Evolutionary conservation across 2,113 vertebrate species (phyloP).

Genomic region (Galemys pyrenaicus): DNA sequence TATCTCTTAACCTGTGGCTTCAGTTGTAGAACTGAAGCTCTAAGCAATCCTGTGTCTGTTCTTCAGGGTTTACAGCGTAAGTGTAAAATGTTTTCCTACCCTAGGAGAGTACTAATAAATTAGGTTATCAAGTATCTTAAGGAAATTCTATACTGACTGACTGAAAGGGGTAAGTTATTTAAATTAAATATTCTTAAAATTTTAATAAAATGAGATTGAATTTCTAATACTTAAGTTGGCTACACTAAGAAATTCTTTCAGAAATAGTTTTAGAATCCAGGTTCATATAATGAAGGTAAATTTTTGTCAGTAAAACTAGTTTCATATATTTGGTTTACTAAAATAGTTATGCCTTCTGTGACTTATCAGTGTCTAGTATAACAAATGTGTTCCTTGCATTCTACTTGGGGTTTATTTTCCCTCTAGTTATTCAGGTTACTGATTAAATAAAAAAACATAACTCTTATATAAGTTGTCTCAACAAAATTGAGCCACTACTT

Average conservation of each 20-base stretch:
- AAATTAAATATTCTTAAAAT: conserved; percentile 6
- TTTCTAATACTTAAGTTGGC: conserved; percentile 7
- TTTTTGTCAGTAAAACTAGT: conserved; percentile 26
- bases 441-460: conserved; percentile 50
- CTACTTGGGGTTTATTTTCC: conserved; percentile 37
- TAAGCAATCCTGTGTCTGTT: background rate
- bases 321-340: conserved; percentile 42
- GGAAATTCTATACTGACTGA: background rate
- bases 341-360: conserved; percentile 36
- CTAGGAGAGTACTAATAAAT: background rate
- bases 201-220: conserved; percentile 45
- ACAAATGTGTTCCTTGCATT: conserved; percentile 44
- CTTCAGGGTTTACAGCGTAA: background rate
- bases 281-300: conserved; percentile 43
- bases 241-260: conserved; percentile 19
- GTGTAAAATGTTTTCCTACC: background rate
- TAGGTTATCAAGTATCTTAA: background rate
- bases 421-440: conserved; percentile 36
- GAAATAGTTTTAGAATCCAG: conserved; percentile 31
- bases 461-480: background rate
- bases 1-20: background rate
- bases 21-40: background rate
- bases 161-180: conserved; percentile 27
- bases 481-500: conserved; percentile 52
- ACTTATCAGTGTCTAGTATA: conserved; percentile 30